phyloP scores from a whole-genome alignment of 1,140 invertebrate genomes.

The Drosophila prosaltans region DNA sequence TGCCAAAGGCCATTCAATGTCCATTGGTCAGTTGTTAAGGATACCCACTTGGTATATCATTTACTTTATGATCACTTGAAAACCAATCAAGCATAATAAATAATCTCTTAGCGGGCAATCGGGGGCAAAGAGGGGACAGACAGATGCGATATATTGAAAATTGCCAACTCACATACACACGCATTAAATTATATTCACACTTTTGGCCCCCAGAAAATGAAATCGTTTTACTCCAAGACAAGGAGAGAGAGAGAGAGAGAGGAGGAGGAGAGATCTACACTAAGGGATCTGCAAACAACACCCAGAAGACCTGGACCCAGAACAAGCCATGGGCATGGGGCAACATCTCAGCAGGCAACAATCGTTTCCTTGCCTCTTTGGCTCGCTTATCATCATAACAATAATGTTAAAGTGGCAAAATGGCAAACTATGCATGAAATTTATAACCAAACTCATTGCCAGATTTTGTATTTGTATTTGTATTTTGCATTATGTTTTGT shows the following conservation, averaged over 20 bases:
- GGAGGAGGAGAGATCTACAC: slow-evolving; percentile 55
- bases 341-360: slow-evolving; percentile 35
- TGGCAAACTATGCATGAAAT: slow-evolving; percentile 78
- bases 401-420: slow-evolving; percentile 83
- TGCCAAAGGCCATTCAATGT: slow-evolving; percentile 47
- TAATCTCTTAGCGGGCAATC: slow-evolving; percentile 58
- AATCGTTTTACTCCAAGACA: slow-evolving; percentile 67
- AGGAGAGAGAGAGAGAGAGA: slow-evolving; percentile 56
- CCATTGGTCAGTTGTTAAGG: slow-evolving; percentile 54
- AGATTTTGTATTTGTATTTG: slow-evolving; percentile 43
- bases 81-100: slow-evolving; percentile 83
- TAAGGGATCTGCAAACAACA: slow-evolving; percentile 57
- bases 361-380: slow-evolving; percentile 39
- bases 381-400: slow-evolving; percentile 82
- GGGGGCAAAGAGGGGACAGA: slow-evolving; percentile 39
- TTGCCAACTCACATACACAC: slow-evolving; percentile 52
- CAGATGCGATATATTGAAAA: slow-evolving; percentile 73
- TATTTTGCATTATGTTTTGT: slow-evolving; percentile 54
- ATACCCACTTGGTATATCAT: slow-evolving; percentile 66
- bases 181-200: slow-evolving; percentile 83
- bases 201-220: slow-evolving; percentile 80
- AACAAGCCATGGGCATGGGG: slow-evolving; percentile 16
- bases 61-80: slow-evolving; percentile 83
- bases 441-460: slow-evolving; percentile 74
- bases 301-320: slow-evolving; percentile 19